phyloP scores from a whole-genome alignment of 2,888 invertebrate genomes.

The Campoletis raptor region DNA sequence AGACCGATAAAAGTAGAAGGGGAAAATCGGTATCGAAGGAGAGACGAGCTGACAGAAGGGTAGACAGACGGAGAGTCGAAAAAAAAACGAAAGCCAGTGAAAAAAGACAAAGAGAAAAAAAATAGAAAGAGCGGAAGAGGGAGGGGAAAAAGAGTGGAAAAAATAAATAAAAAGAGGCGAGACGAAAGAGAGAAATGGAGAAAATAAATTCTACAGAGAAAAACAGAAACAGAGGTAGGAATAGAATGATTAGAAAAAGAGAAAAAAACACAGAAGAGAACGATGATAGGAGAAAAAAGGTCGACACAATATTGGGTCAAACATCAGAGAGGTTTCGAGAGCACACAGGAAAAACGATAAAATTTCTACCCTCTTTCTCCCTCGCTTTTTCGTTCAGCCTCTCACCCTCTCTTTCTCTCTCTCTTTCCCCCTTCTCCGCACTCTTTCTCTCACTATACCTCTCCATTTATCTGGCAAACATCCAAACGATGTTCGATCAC shows the following conservation, averaged over 20 bases:
- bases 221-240: not conserved
- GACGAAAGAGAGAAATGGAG: not conserved
- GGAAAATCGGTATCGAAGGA: constrained; percentile 21
- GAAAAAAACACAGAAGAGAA: constrained; percentile 37
- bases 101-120: not conserved
- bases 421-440: not conserved
- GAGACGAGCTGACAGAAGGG: not conserved
- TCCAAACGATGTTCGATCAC: constrained; percentile 71
- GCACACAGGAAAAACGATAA: constrained; percentile 65
- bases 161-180: not conserved
- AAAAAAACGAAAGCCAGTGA: constrained; percentile 12
- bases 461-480: constrained; percentile 71
- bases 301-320: constrained; percentile 68
- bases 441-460: constrained; percentile 48
- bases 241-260: constrained; percentile 8
- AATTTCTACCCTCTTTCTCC: constrained; percentile 63
- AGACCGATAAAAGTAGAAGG: constrained; percentile 59
- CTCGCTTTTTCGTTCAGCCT: not conserved
- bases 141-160: not conserved
- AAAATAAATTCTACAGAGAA: not conserved
- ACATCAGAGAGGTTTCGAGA: constrained; percentile 66
- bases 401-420: not conserved
- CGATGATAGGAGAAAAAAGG: constrained; percentile 18
- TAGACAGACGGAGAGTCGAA: not conserved
- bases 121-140: not conserved